phyloP scores from a whole-genome alignment of 2,113 vertebrate genomes.

The Oenanthe melanoleuca region DNA sequence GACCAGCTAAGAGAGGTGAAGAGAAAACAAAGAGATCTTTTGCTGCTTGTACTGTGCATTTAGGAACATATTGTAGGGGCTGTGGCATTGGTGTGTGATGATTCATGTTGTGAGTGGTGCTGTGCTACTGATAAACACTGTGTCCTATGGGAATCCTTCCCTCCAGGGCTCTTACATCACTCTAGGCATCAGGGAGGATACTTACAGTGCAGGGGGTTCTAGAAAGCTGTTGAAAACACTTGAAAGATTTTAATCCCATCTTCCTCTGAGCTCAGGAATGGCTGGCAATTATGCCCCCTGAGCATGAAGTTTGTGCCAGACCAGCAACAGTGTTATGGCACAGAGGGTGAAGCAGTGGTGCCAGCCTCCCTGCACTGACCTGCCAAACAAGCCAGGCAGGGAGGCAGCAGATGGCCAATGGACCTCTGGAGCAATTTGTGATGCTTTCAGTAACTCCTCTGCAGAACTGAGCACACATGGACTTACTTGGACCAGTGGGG shows the following conservation, averaged over 20 bases:
- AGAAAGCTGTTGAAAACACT: not conserved
- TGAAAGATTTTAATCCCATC: not conserved
- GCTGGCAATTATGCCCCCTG: not conserved
- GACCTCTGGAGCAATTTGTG: not conserved
- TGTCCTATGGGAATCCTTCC: not conserved
- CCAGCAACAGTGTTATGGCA: not conserved
- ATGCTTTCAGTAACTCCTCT: not conserved
- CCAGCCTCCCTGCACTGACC: not conserved
- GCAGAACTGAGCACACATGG: not conserved
- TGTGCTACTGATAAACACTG: not conserved
- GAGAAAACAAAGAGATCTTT: not conserved
- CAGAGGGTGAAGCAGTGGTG: not conserved
- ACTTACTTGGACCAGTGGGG: not conserved
- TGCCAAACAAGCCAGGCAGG: not conserved
- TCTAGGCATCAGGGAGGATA: not conserved
- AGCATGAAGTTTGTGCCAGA: not conserved
- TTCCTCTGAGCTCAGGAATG: not conserved
- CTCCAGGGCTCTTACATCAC: not conserved
- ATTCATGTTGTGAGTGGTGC: not conserved
- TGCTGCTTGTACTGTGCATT: not conserved
- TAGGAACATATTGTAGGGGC: not conserved
- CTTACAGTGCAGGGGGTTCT: not conserved
- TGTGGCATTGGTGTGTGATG: not conserved
- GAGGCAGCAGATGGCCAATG: not conserved
- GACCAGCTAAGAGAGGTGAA: not conserved